A percentile compares a stretch with the other conserved stretches of the same genome.
Conservation (phyloP, 2,888 invertebrate species). For the Dolichomitus sp. region DNA sequence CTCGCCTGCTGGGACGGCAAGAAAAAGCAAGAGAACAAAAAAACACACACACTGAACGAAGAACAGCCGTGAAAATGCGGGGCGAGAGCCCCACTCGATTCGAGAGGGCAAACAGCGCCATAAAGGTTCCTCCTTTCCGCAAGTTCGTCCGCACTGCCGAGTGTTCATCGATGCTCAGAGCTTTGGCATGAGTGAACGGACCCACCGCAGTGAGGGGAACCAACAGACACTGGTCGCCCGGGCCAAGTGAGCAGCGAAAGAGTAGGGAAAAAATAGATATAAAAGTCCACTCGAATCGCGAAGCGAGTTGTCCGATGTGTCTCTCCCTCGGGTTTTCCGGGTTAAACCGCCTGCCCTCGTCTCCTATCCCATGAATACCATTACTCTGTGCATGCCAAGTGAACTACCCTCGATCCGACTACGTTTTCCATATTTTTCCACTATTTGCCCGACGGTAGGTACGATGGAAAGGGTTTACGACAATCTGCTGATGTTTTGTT, state of each 20-base stretch:
- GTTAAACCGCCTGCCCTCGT: conserved; percentile 40
- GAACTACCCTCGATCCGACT: conserved; percentile 55
- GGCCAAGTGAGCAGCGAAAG: conserved; percentile 60
- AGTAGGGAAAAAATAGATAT: conserved; percentile 67
- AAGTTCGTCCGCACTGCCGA: conserved; percentile 44
- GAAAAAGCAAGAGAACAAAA: conserved; percentile 23
- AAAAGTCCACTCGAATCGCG: conserved; percentile 80
- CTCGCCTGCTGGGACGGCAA: conserved; percentile 4
- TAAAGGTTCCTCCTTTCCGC: conserved; percentile 78
- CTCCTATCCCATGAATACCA: conserved; percentile 77
- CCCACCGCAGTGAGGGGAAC: conserved; percentile 73
- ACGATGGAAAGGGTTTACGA: conserved; percentile 34
- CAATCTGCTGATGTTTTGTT: conserved; percentile 31
- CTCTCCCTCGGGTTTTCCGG: conserved; percentile 52
- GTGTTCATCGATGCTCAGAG: conserved; percentile 62
- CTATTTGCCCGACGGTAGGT: conserved; percentile 54
- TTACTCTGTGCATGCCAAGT: conserved; percentile 60
- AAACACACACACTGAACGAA: conserved; percentile 28
- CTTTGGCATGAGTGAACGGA: conserved; percentile 73
- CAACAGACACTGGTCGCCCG: conserved; percentile 68
- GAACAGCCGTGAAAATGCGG: conserved; percentile 63
- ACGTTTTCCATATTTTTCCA: conserved; percentile 69
- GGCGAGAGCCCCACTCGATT: conserved; percentile 71
- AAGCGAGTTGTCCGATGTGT: conserved; percentile 77
- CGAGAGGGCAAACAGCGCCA: conserved; percentile 81